Conservation (phyloP, 2,888 invertebrate genomes). For the Drosophila helvetica region DNA sequence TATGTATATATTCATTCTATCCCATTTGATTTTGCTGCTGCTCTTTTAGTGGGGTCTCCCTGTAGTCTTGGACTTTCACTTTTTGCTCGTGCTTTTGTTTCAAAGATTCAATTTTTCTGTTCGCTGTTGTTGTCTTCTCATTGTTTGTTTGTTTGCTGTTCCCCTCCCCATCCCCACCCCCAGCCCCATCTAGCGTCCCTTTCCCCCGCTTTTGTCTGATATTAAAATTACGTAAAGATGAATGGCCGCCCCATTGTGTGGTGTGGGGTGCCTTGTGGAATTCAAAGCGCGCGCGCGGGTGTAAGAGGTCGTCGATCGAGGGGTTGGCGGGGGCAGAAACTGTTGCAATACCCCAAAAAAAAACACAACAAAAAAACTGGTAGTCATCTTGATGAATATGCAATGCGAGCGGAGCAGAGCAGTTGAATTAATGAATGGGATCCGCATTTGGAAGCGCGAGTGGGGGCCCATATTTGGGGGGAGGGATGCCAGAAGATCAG, state of each 20-base stretch:
- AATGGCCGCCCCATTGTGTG: slow-evolving; percentile 73
- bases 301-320: slow-evolving; percentile 55
- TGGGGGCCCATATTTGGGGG: background rate
- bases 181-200: background rate
- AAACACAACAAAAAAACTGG: slow-evolving; percentile 5
- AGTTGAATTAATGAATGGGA: slow-evolving; percentile 25
- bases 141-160: slow-evolving; percentile 31
- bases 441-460: slow-evolving; percentile 7
- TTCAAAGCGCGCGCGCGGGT: slow-evolving; percentile 62
- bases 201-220: slow-evolving; percentile 27
- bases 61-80: slow-evolving; percentile 66
- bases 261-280: slow-evolving; percentile 50
- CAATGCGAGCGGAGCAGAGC: slow-evolving; percentile 12
- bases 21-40: slow-evolving; percentile 3
- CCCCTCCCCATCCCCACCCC: background rate
- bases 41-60: slow-evolving; percentile 30
- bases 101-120: slow-evolving; percentile 55
- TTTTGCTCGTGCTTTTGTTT: slow-evolving; percentile 69
- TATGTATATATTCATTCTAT: slow-evolving; percentile 47
- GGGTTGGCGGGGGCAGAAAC: slow-evolving; percentile 13
- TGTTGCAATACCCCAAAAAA: slow-evolving; percentile 41
- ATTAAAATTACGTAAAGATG: slow-evolving; percentile 77
- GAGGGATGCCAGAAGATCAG: background rate
- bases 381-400: slow-evolving; percentile 32
- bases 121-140: slow-evolving; percentile 20